Base-by-base conservation (phyloP, 2,888 invertebrate species). In the Monochamus alternatus region DNA sequence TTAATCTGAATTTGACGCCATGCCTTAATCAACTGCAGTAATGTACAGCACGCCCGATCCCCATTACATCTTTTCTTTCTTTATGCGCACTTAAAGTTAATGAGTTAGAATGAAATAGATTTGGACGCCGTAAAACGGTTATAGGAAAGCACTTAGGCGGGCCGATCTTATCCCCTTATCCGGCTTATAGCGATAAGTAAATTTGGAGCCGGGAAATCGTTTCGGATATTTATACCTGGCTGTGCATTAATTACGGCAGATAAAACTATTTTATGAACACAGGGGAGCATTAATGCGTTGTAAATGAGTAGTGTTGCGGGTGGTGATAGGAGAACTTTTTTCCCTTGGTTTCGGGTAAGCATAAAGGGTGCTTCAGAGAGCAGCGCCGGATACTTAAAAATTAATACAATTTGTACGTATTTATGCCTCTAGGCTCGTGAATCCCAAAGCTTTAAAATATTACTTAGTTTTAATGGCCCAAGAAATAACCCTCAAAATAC, bases 21-120 rank as follows among this genome's bases (percentile, higher is more conserved):
- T 76, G 82, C 81, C 81, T 83, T 85, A 84, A 84, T 85, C 85
- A 85, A 83, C 82, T 81, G 81, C 78, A 81, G 82, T 82, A 84
- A 84, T 83, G 82, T 82, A 80, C 81, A 81, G 81, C 78, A 81
- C 75, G 73, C 73, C 69, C 69, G 69, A 74, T 68, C 62, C 74
- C 76, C 75, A 81, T 81, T 76, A 79, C 81, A 83, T 83, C 82
- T 82, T 81, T 81, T 81, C 81, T 77, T 84, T 82, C 84, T 85
- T 86, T 84, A 85, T 84, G 85, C 81, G 84, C 85, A 85, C 85
- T 87, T 87, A 86, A 85, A 85, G 82, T 86, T 86, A 86, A 86
- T 87, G 86, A 87, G 85, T 85, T 84, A 85, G 86, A 86, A 87
- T 84, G 84, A 84, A 86, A 86, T 86, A 86, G 86, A 86, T 85